Conservation (phyloP, 2,113 vertebrate species). For the Stomatorhinus ivindoensis region DNA sequence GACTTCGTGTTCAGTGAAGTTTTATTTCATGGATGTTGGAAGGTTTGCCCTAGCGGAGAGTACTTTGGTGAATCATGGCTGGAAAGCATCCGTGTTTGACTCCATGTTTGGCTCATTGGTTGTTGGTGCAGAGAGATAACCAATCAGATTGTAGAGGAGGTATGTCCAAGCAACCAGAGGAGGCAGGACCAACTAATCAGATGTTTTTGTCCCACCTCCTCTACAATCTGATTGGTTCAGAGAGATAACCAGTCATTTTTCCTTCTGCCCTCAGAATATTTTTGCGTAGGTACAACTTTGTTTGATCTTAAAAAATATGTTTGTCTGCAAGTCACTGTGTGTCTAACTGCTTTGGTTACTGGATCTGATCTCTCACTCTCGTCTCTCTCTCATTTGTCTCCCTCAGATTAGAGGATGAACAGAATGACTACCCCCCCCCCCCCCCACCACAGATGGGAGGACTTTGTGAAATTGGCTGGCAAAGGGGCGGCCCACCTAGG, state of each 20-base stretch:
- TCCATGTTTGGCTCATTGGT: not conserved
- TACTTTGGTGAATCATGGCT: not conserved
- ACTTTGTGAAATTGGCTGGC: not conserved
- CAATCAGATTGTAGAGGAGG: too few relatives aligned
- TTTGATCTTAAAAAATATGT: not conserved
- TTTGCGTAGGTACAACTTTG: too few relatives aligned
- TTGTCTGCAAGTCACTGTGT: not conserved
- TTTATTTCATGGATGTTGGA: not conserved
- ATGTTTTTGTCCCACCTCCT: too few relatives aligned
- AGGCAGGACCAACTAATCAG: too few relatives aligned
- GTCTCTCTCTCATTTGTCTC: not conserved
- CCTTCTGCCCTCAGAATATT: too few relatives aligned
- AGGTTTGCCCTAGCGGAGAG: not conserved
- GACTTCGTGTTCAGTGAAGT: not conserved
- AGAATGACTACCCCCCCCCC: not conserved
- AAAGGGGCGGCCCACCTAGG: not conserved
- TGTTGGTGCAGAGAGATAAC: too few relatives aligned
- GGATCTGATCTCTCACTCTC: not conserved
- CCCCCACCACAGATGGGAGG: not conserved
- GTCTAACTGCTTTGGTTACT: not conserved
- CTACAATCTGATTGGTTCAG: too few relatives aligned
- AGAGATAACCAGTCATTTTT: too few relatives aligned
- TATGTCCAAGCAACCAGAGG: too few relatives aligned
- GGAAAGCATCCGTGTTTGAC: not conserved
- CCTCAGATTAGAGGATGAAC: not conserved